Evolutionary conservation across 2,888 invertebrate species (phyloP), one percentile per base, ranked within the genome.

Genomic region (Exephanes ischioxanthus): DNA sequence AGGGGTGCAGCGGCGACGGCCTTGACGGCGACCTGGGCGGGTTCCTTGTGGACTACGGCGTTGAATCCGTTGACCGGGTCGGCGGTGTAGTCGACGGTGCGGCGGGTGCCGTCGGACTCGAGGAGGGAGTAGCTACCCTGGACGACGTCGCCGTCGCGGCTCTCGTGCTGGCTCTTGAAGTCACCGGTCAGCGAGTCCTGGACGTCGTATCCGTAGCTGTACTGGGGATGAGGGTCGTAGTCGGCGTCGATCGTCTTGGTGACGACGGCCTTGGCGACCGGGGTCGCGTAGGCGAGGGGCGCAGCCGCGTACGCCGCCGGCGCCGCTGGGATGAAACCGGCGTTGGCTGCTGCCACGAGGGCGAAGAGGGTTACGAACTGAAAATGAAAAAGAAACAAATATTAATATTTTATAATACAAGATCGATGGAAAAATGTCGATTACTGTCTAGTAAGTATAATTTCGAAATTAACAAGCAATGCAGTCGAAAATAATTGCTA

Each of bases 71-170:
- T 87, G n/a, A 86, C 26, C 1, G 87, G 87, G 81, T 89, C 89
- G 3, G 89, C 80, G 19, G 89, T 86, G 86, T 86, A 80, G 19
- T 87, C 86, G 63, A 86, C 86, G 86, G 84, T 71, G 77, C 86
- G 70, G 9, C 85, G 58, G 37, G 95, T 95, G 68, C 97, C 96
- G 90, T 94, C 94, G 26, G 94, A 92, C 88, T 94, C 94, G 66
- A 93, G 92, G 33, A 94, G 90, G n/a, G 92, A 91, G 88, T 94
- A 94, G 63, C 78, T 95, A 92, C 89, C 89, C 82, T 90, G 89
- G n/a, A 92, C 92, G 16, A 91, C 71, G 2, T 41, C 89, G 33
- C 89, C 89, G 83, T 90, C 86, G 7, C 89, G 87, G 67, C 86
- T 89, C 83, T 89, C 89, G 22, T 88, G 87, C 79, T 90, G 89